Percentiles rank a stretch among this genome's conserved stretches.
Conservation (phyloP, 2,113 vertebrate species). For the Pollimyrus isidori region DNA sequence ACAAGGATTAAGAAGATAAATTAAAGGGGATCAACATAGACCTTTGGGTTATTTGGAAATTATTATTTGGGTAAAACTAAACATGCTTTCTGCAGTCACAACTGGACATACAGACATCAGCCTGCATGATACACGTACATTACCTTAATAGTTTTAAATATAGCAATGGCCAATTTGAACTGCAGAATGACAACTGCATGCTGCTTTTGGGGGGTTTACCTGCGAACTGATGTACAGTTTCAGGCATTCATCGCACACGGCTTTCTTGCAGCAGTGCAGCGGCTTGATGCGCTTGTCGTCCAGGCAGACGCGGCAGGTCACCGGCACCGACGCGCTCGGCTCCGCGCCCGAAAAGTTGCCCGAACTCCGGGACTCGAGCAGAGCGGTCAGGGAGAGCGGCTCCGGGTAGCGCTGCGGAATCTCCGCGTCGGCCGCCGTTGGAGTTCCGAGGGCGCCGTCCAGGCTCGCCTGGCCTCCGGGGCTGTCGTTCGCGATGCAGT, state of each 20-base stretch:
- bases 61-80: neutral
- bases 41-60: neutral
- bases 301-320: slow-evolving; percentile 86
- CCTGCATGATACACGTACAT: neutral
- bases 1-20: neutral
- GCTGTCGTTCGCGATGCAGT: slow-evolving; percentile 62
- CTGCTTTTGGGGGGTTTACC: slow-evolving; percentile 58
- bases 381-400: slow-evolving; percentile 64
- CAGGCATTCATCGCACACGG: slow-evolving; percentile 91
- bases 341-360: slow-evolving; percentile 46
- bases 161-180: neutral
- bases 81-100: neutral
- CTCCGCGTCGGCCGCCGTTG: slow-evolving; percentile 22
- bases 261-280: slow-evolving; percentile 84
- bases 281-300: slow-evolving; percentile 76
- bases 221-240: slow-evolving; percentile 84
- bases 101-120: neutral
- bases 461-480: slow-evolving; percentile 9
- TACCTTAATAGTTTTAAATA: neutral
- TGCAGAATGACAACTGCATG: neutral
- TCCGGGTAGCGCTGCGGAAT: slow-evolving; percentile 49
- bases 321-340: slow-evolving; percentile 55
- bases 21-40: neutral
- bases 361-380: slow-evolving; percentile 56
- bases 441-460: slow-evolving; percentile 23